A percentile compares a stretch with the other conserved stretches of the same genome.
Conservation (phyloP, 2,797 vertebrate species). For the Lates japonicus region DNA sequence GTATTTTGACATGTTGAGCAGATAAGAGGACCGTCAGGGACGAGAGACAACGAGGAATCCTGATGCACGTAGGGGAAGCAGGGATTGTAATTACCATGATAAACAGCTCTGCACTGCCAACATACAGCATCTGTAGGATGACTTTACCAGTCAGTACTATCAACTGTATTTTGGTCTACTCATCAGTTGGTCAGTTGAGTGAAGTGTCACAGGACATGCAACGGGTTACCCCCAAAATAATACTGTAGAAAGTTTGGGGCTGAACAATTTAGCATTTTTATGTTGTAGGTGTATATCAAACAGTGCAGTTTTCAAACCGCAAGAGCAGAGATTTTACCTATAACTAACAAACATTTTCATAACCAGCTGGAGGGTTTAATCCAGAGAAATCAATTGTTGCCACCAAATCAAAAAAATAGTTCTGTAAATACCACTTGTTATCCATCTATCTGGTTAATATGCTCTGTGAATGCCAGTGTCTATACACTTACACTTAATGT, state of each 20-base stretch:
- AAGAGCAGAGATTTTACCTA: too few species aligned
- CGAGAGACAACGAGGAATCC: slow-evolving; percentile 26
- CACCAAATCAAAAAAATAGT: too few species aligned
- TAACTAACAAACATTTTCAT: too few species aligned
- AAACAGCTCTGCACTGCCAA: slow-evolving; percentile 35
- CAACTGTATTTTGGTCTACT: slow-evolving; percentile 5
- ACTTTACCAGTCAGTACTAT: slow-evolving; percentile 20
- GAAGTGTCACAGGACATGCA: neutral
- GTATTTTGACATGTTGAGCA: slow-evolving; percentile 40
- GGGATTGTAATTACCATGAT: slow-evolving; percentile 49
- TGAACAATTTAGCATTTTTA: neutral
- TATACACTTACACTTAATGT: too few species aligned
- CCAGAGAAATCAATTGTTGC: too few species aligned
- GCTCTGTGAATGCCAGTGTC: too few species aligned
- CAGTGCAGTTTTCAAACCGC: too few species aligned
- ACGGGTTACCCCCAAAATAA: too few species aligned
- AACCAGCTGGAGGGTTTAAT: too few species aligned
- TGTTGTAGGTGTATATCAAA: neutral
- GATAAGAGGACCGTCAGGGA: slow-evolving; percentile 45
- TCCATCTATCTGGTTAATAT: neutral
- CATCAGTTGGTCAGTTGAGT: neutral
- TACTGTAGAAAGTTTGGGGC: neutral
- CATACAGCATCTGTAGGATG: slow-evolving; percentile 48
- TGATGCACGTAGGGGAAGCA: slow-evolving; percentile 7
- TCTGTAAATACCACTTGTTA: too few species aligned